Conservation (phyloP, 2,113 vertebrate genomes). For the Gymnorhina tibicen region DNA sequence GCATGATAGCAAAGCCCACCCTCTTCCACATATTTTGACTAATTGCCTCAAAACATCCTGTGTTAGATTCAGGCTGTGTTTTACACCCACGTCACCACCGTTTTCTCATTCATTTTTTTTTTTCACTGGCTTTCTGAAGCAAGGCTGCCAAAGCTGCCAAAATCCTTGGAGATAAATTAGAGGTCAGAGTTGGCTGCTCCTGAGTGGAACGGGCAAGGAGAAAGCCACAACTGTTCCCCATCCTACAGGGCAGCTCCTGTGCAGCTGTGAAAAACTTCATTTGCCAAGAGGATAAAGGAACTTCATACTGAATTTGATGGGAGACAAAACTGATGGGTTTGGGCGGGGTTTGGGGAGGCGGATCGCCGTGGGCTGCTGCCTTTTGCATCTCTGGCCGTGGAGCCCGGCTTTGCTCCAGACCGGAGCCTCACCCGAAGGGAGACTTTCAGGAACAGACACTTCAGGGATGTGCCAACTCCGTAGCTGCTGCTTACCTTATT, state of each 20-base stretch:
- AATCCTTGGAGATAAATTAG: not conserved
- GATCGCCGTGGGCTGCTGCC: not conserved
- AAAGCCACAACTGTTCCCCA: not conserved
- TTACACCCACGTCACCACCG: not conserved
- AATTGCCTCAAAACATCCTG: conserved; percentile 19
- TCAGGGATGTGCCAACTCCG: not conserved
- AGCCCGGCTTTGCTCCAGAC: not conserved
- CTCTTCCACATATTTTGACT: not conserved
- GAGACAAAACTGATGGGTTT: accelerated
- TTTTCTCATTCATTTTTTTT: not conserved
- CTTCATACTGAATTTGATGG: not conserved
- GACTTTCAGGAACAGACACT: not conserved
- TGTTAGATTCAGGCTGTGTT: not conserved
- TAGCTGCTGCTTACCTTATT: not conserved
- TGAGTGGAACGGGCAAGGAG: not conserved
- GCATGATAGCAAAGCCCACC: not conserved
- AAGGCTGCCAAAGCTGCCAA: not conserved
- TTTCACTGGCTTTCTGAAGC: not conserved
- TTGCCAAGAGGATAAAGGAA: not conserved
- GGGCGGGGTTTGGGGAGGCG: accelerated
- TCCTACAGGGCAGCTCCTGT: not conserved
- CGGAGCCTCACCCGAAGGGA: not conserved
- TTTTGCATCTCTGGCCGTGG: not conserved
- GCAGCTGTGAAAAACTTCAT: not conserved
- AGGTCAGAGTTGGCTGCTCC: not conserved